phyloP scores from a whole-genome alignment of 1,140 invertebrate genomes.

The Colletes gigas region DNA sequence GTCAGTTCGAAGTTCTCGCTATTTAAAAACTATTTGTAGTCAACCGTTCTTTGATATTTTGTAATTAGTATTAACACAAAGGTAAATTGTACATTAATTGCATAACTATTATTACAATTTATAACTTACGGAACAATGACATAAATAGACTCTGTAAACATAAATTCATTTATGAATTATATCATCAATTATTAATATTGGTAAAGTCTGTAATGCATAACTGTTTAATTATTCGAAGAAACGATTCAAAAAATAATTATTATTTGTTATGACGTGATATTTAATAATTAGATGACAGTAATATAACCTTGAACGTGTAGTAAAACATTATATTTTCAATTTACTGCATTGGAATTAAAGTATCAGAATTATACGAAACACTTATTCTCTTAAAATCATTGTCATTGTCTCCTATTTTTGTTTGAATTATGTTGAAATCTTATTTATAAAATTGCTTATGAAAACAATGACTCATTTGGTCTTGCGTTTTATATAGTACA shows the following conservation, averaged over 20 bases:
- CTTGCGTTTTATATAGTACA: neutral
- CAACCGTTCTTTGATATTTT: constrained; percentile 31
- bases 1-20: constrained; percentile 34
- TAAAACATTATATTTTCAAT: neutral
- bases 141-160: constrained; percentile 23
- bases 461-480: constrained; percentile 1
- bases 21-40: constrained; percentile 43
- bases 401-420: neutral
- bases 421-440: neutral
- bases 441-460: neutral
- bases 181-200: neutral
- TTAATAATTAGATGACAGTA: neutral
- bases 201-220: neutral
- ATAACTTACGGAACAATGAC: neutral
- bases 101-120: neutral
- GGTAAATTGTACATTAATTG: neutral
- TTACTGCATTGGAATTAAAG: neutral
- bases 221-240: neutral
- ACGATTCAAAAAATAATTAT: neutral
- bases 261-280: neutral
- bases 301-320: constrained; percentile 15
- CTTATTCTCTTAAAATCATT: neutral
- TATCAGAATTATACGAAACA: neutral
- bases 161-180: constrained; percentile 6
- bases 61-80: constrained; percentile 13